A percentile compares a stretch with the other conserved stretches of the same genome.
Evolutionary conservation across 2,888 invertebrate genomes (phyloP).

Genomic region (Malthinus flaveolus): DNA sequence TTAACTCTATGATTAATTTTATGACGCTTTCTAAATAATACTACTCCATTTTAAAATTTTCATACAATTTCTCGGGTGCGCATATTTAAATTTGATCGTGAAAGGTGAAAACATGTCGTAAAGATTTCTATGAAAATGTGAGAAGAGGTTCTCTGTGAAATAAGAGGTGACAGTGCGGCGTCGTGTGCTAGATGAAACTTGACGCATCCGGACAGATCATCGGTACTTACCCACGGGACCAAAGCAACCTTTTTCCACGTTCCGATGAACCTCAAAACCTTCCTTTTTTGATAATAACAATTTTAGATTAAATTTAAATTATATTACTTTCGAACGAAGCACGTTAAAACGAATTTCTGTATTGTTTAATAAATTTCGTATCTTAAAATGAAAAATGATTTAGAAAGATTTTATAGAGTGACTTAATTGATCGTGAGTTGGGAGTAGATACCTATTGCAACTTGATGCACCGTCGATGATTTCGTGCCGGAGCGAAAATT

Average conservation of each 20-base stretch:
- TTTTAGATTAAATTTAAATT: too few relatives aligned
- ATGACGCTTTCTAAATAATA: conserved; percentile 29
- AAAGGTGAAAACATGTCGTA: conserved; percentile 7
- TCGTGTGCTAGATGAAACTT: conserved; percentile 36
- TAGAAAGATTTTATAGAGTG: too few relatives aligned
- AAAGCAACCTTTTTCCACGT: conserved; percentile 32
- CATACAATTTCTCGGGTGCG: conserved; percentile 9
- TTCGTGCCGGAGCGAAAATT: too few relatives aligned
- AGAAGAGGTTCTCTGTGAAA: conserved; percentile 34
- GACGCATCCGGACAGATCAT: conserved; percentile 42
- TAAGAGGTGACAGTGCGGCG: conserved; percentile 40
- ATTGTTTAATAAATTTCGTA: too few relatives aligned
- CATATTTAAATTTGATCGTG: not conserved
- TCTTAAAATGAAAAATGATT: too few relatives aligned
- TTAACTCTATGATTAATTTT: conserved; percentile 35
- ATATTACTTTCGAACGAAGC: too few relatives aligned
- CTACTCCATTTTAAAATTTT: conserved; percentile 24
- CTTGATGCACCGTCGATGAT: too few relatives aligned
- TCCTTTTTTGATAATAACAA: not conserved
- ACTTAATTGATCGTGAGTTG: too few relatives aligned
- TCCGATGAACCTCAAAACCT: conserved; percentile 32
- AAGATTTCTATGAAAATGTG: conserved; percentile 26
- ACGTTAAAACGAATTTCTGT: too few relatives aligned
- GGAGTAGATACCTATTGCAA: too few relatives aligned
- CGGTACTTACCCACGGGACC: conserved; percentile 38